phyloP scores from a whole-genome alignment of 2,797 vertebrate genomes.

The Mus caroli region DNA sequence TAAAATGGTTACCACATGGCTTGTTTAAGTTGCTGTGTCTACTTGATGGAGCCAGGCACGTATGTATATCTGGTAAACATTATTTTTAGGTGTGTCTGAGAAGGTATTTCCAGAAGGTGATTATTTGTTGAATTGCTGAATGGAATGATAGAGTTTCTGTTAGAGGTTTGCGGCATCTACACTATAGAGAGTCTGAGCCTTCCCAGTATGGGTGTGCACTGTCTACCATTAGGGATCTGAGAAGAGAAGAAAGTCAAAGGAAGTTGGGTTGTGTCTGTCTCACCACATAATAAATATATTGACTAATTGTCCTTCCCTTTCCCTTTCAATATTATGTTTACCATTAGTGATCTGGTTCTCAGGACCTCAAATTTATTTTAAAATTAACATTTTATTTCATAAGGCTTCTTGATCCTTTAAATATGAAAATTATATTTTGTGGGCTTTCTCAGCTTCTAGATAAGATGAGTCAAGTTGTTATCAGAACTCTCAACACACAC shows the following conservation, averaged over 20 bases:
- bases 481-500: background rate
- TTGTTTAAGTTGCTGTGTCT: background rate
- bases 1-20: constrained; percentile 24
- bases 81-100: background rate
- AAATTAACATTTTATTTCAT: background rate
- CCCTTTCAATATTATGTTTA: background rate
- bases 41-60: background rate
- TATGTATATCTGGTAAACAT: background rate
- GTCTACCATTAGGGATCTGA: background rate
- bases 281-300: background rate
- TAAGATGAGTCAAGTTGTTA: background rate
- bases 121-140: background rate
- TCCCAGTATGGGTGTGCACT: background rate
- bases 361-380: background rate
- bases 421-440: background rate
- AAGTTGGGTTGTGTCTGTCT: background rate
- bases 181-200: background rate
- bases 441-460: background rate
- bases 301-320: background rate
- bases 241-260: background rate
- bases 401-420: background rate
- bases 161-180: background rate
- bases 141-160: background rate
- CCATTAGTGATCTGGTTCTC: background rate
- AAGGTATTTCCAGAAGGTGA: background rate